Evolutionary conservation across 2,888 invertebrate genomes (phyloP).

Genomic region (Argyresthia albistria): DNA sequence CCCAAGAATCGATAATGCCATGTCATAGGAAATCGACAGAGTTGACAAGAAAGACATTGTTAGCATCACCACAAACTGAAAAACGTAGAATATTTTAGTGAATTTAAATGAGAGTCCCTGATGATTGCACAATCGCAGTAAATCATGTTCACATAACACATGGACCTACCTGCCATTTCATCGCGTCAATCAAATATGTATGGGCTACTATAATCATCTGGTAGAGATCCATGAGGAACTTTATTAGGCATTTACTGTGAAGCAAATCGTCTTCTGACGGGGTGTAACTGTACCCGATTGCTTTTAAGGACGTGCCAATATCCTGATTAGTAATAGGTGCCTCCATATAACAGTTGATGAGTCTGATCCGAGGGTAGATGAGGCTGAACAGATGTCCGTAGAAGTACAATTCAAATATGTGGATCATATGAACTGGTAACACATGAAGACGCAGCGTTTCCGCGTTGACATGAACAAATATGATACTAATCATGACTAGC

Average conservation of each 20-base stretch:
- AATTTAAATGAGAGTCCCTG: neutral
- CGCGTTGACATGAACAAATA: neutral
- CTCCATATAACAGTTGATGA: slow-evolving; percentile 36
- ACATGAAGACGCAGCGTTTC: neutral
- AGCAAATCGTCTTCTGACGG: neutral
- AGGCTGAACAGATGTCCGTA: slow-evolving; percentile 37
- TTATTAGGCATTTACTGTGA: slow-evolving; percentile 17
- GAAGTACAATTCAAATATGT: slow-evolving; percentile 29
- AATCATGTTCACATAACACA: neutral
- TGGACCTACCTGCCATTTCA: slow-evolving; percentile 49
- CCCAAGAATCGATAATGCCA: neutral
- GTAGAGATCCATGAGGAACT: slow-evolving; percentile 37
- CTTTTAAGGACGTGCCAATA: neutral
- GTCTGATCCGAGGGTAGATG: slow-evolving; percentile 28
- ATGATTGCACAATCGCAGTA: neutral
- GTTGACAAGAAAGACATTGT: neutral
- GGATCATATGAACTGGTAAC: slow-evolving; percentile 17
- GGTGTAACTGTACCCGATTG: neutral
- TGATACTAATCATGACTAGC: neutral
- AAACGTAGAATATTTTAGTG: neutral
- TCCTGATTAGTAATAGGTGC: slow-evolving; percentile 13
- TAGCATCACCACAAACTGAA: slow-evolving; percentile 1
- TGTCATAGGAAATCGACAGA: neutral
- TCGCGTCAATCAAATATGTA: slow-evolving; percentile 33
- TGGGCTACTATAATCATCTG: slow-evolving; percentile 34